A percentile compares a stretch with the other conserved stretches of the same genome.
Conservation (phyloP, 2,113 vertebrate genomes). For the Chroicocephalus ridibundus region DNA sequence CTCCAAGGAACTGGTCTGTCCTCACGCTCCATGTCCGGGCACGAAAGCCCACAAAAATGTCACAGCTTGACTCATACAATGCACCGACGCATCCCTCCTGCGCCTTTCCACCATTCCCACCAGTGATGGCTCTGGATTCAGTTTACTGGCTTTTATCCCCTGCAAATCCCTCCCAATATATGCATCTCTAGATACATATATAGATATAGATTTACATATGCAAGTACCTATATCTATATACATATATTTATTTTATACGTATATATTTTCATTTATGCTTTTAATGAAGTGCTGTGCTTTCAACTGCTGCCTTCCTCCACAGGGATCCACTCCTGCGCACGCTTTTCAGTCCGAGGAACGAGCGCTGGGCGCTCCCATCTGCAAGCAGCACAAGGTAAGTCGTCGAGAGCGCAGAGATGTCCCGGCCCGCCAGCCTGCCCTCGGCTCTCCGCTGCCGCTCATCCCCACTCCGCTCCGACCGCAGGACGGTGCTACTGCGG, state of each 20-base stretch:
- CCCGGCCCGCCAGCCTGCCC: not conserved
- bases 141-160: conserved; percentile 68
- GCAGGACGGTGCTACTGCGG: conserved; percentile 82
- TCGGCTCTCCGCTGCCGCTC: not conserved
- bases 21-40: not conserved
- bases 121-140: conserved; percentile 42
- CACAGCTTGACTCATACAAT: not conserved
- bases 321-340: conserved; percentile 32
- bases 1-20: not conserved
- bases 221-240: conserved; percentile 71
- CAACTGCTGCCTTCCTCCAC: conserved; percentile 42
- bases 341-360: not conserved
- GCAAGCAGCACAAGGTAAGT: not conserved
- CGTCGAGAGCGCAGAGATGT: not conserved
- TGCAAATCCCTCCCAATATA: conserved; percentile 42
- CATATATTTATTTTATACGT: conserved; percentile 63
- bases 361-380: not conserved
- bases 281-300: conserved; percentile 84
- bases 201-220: conserved; percentile 71
- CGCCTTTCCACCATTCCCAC: not conserved
- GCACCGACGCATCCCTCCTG: not conserved
- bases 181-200: conserved; percentile 71
- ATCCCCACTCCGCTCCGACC: not conserved
- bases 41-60: not conserved
- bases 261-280: conserved; percentile 70